Conservation (phyloP, 2,113 vertebrate species). For the Mastomys coucha region DNA sequence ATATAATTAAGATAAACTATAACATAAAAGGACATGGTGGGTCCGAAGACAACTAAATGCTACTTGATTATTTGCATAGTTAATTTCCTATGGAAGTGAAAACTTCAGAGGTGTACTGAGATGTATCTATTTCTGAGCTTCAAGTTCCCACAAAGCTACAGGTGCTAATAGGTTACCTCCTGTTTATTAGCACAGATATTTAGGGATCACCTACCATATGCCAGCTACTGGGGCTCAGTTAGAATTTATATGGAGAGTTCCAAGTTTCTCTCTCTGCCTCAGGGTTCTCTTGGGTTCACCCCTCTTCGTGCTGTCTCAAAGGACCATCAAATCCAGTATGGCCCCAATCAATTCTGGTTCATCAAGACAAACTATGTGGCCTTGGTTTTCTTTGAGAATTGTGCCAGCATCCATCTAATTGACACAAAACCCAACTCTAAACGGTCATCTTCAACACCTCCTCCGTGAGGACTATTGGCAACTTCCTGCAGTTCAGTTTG, state of each 20-base stretch:
- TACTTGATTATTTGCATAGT: constrained; percentile 53
- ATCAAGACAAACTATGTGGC: background rate
- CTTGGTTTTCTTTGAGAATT: background rate
- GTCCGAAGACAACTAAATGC: constrained; percentile 17
- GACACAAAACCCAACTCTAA: background rate
- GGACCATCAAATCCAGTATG: background rate
- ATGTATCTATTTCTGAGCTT: constrained; percentile 16
- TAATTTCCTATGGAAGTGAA: constrained; percentile 46
- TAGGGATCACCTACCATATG: background rate
- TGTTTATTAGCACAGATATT: background rate
- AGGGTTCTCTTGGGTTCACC: background rate
- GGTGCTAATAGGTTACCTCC: background rate
- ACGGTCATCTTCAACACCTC: background rate
- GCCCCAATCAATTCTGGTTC: background rate
- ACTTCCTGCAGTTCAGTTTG: background rate
- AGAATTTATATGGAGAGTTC: background rate
- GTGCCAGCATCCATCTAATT: no score
- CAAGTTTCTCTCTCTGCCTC: background rate
- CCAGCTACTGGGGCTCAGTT: background rate
- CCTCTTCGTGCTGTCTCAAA: background rate
- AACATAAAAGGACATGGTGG: constrained; percentile 34
- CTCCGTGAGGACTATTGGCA: background rate
- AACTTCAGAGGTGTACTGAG: background rate
- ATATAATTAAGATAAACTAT: constrained; percentile 54
- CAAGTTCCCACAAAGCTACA: background rate